Base-by-base conservation (phyloP, 2,113 vertebrate genomes). In the Semnornis frantzii region DNA sequence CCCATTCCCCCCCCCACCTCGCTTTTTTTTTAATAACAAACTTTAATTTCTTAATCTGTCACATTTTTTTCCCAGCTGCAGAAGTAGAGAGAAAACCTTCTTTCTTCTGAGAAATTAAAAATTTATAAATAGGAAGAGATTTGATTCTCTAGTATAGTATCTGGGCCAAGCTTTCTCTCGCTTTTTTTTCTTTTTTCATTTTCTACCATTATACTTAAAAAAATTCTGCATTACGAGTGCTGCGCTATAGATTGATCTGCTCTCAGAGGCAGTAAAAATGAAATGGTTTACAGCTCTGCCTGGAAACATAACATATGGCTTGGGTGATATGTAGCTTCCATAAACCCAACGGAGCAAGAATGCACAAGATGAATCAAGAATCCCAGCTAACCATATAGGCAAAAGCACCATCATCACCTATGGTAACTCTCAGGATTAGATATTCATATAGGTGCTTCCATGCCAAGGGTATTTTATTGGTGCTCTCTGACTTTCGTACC, bases 211-310 rank as follows among this genome's bases (percentile, higher is more conserved):
- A 87, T 57, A 72, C 64, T 92, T 85, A 89, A 86, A 93, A 93
- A 93, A 86, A 66, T 85, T 92, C 82, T 62, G 78, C 39, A 63
- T 89, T 84, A 55, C 81, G 46, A 48, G n/a, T 48, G 66, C 89
- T 70, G 85, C 80, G 50, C 69, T 85, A 68, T 4, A 84, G 90
- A 93, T 82, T 63, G 71, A 87, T 94, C 85, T 80, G 76, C 91
- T 93, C 85, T 85, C 68, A 75, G 73, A 66, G 79, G 92, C 88
- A 85, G 87, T 88, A 93, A 89, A 93, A 96, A 86, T 31, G 88
- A 79, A 90, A 89, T 66, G 68, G 92, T 95, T 95, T 87, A 90
- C 87, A 91, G 92, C 91, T 75, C 92, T 94, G 90, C 88, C 95
- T 82, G 83, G 89, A 93, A 95, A 82, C 64, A 30, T 73, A 92